phyloP scores from a whole-genome alignment of 1,140 invertebrate species.

The Aphelenchoides avenae region DNA sequence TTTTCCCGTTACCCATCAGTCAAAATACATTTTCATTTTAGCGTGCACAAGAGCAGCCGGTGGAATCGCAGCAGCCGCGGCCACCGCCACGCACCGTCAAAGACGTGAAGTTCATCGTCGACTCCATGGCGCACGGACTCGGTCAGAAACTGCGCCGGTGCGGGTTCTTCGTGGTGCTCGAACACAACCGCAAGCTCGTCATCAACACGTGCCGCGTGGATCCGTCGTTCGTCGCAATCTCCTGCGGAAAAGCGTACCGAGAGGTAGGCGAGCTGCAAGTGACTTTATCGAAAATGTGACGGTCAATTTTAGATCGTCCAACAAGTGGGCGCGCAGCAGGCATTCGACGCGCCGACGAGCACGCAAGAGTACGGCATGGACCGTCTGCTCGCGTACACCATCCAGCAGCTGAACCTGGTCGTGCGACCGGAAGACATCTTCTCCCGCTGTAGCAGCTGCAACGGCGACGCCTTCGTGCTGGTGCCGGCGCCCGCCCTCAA shows the following conservation, averaged over 20 bases:
- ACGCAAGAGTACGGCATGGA: slow-evolving; percentile 14
- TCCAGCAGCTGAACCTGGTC: slow-evolving; percentile 19
- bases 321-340: too few species aligned
- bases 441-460: slow-evolving; percentile 30
- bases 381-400: slow-evolving; percentile 15
- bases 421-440: slow-evolving; percentile 26
- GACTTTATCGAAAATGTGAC: too few species aligned
- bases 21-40: too few species aligned
- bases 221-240: slow-evolving; percentile 16
- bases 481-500: slow-evolving; percentile 11
- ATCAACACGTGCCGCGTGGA: slow-evolving; percentile 20
- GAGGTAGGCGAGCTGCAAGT: too few species aligned
- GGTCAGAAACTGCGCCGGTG: slow-evolving; percentile 67
- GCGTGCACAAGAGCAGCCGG: too few species aligned
- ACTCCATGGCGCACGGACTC: slow-evolving; percentile 63
- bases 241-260: slow-evolving; percentile 29
- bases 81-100: too few species aligned
- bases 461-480: slow-evolving; percentile 20
- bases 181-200: slow-evolving; percentile 17
- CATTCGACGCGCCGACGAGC: slow-evolving; percentile 18
- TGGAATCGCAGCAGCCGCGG: too few species aligned
- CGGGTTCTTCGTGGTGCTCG: slow-evolving; percentile 62
- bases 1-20: too few species aligned
- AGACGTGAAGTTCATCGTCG: too few species aligned
- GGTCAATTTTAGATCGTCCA: too few species aligned